phyloP scores from a whole-genome alignment of 1,140 invertebrate species.

The Bombus fervidus region DNA sequence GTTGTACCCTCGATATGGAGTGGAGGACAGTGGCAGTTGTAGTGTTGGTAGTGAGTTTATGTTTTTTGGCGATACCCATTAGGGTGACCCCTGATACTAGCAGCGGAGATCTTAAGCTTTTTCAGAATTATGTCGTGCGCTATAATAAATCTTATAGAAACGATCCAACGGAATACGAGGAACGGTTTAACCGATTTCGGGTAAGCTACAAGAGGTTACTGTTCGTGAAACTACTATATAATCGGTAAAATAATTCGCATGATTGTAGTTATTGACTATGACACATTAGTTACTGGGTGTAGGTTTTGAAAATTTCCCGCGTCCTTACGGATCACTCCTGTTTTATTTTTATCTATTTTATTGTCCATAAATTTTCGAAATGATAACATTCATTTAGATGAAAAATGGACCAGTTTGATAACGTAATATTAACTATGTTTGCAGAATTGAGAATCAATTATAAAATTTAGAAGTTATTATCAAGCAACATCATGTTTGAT shows the following conservation, averaged over 20 bases:
- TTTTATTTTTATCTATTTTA: neutral
- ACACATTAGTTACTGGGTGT: neutral
- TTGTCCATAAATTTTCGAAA: neutral
- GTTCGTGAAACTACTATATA: neutral
- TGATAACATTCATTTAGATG: neutral
- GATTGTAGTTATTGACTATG: neutral
- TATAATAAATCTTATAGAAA: slow-evolving; percentile 88
- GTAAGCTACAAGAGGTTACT: slow-evolving; percentile 75
- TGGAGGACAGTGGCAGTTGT: slow-evolving; percentile 76
- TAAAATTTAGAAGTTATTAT: neutral
- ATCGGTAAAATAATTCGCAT: neutral
- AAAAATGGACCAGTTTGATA: neutral
- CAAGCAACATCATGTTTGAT: neutral
- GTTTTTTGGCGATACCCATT: slow-evolving; percentile 83
- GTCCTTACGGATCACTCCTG: neutral
- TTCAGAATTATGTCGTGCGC: slow-evolving; percentile 84
- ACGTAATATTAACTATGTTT: neutral
- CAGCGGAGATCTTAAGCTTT: slow-evolving; percentile 80
- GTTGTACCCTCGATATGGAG: slow-evolving; percentile 70
- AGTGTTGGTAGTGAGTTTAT: slow-evolving; percentile 77
- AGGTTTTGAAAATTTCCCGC: slow-evolving; percentile 27
- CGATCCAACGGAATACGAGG: slow-evolving; percentile 83
- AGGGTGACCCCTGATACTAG: slow-evolving; percentile 71
- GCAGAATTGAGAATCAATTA: neutral
- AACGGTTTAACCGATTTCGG: slow-evolving; percentile 86